These are phyloP conservation scores for Acromyrmex echinatior DNA, from an alignment of 1,140 invertebrate species.

Conservation along the genomic window DNA sequence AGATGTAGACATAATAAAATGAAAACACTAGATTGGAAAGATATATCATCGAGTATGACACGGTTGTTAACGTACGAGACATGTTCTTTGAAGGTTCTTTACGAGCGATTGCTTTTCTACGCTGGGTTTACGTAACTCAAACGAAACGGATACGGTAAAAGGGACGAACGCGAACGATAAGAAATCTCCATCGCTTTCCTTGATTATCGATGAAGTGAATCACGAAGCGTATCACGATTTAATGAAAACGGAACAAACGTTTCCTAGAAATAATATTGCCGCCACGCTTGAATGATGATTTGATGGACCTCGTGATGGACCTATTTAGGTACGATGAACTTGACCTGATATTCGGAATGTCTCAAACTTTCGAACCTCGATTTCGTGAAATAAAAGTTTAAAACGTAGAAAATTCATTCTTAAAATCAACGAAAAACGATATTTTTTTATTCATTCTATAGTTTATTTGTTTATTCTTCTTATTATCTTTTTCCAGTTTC, in stretches of 20 bases:
- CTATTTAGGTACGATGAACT: constrained; percentile 50
- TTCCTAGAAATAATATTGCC: constrained; percentile 52
- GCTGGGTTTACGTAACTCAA: constrained; percentile 30
- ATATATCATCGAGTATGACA: constrained; percentile 27
- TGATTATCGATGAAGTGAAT: not conserved
- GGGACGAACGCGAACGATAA: constrained; percentile 20
- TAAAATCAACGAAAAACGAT: not conserved
- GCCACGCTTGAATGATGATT: constrained; percentile 45
- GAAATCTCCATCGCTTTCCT: constrained; percentile 40
- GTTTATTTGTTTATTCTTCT: not conserved
- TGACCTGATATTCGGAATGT: constrained; percentile 51
- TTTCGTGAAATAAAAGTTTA: not conserved
- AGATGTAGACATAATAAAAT: not conserved
- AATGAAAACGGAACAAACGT: constrained; percentile 50
- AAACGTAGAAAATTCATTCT: not conserved
- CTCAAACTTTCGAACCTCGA: constrained; percentile 30
- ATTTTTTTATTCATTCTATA: not conserved
- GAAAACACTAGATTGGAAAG: not conserved
- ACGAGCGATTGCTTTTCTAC: constrained; percentile 10
- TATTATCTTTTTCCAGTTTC: constrained; percentile 7
- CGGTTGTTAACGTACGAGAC: constrained; percentile 11
- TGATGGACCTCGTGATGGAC: constrained; percentile 39
- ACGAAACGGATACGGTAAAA: constrained; percentile 40
- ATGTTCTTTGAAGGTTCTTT: constrained; percentile 17
- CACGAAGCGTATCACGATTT: constrained; percentile 50